A percentile compares a stretch with the other conserved stretches of the same genome.
Evolutionary conservation across 2,888 invertebrate genomes (phyloP).

Genomic region (Microchrysa polita): DNA sequence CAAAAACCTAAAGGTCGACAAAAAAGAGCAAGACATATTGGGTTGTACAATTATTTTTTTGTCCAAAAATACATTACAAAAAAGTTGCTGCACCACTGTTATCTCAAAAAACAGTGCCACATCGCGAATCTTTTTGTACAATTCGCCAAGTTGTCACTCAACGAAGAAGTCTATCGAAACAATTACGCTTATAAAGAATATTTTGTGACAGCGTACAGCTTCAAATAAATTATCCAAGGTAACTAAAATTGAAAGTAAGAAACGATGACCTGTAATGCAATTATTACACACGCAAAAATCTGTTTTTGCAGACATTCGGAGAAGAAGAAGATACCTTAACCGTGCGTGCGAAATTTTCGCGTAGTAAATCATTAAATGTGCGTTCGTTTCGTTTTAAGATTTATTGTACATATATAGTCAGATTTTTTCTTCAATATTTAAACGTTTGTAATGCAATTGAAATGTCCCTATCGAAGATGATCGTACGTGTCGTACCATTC

Average conservation of each 20-base stretch:
- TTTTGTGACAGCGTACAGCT: slow-evolving; percentile 38
- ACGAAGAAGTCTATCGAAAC: slow-evolving; percentile 36
- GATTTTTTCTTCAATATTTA: no score
- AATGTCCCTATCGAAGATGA: no score
- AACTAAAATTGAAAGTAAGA: slow-evolving; percentile 29
- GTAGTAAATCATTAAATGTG: slow-evolving; percentile 32
- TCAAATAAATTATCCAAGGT: slow-evolving; percentile 42
- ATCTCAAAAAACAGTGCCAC: slow-evolving; percentile 5
- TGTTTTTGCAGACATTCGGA: not conserved
- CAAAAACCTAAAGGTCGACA: no score
- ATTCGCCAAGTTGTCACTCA: not conserved
- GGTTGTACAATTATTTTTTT: no score
- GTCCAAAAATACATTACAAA: no score
- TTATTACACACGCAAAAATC: not conserved
- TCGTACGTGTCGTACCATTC: not conserved
- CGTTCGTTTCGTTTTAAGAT: slow-evolving; percentile 28
- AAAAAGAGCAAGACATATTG: no score
- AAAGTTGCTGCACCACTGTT: not conserved
- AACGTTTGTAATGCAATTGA: no score
- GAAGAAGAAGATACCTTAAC: no score
- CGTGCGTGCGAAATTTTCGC: not conserved
- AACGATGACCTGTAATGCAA: slow-evolving; percentile 19
- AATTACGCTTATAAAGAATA: slow-evolving; percentile 39
- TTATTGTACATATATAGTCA: no score
- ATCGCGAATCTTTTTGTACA: slow-evolving; percentile 31